Evolutionary conservation across 92 coral and sea anemone genomes (phyloP).

Genomic region (Epizoanthus ramosus): DNA sequence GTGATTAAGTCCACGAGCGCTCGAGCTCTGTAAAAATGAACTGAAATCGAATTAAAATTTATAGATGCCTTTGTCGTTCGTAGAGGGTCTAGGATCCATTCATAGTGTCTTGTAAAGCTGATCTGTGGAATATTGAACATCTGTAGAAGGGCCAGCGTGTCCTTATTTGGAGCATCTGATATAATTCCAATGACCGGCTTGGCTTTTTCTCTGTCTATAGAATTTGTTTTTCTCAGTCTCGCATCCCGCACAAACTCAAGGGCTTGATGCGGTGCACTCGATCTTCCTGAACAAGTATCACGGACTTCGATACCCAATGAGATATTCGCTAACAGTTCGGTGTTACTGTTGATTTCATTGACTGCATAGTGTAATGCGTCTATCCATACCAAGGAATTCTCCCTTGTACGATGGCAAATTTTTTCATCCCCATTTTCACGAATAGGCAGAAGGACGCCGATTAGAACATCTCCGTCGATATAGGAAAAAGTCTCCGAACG

Average conservation of each 20-base stretch:
- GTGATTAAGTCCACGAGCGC: conserved; percentile 70
- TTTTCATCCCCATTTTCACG: conserved; percentile 42
- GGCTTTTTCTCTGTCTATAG: background rate
- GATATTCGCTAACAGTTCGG: conserved; percentile 40
- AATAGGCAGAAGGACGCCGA: conserved; percentile 77
- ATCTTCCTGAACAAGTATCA: conserved; percentile 63
- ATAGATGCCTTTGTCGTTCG: conserved; percentile 4
- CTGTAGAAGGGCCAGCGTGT: conserved; percentile 58
- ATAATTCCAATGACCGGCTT: conserved; percentile 62
- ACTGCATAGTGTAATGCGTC: conserved; percentile 67
- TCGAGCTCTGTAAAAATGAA: conserved; percentile 65
- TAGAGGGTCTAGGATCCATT: background rate
- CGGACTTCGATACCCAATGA: conserved; percentile 63
- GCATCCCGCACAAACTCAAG: conserved; percentile 57
- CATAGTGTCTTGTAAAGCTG: conserved; percentile 34
- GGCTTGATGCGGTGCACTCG: conserved; percentile 64
- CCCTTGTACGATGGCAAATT: conserved; percentile 38
- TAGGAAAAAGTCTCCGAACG: background rate
- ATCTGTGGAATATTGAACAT: conserved; percentile 78
- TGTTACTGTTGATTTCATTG: conserved; percentile 52
- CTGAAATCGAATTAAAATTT: conserved; percentile 59
- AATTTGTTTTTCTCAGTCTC: background rate
- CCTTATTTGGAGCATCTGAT: conserved; percentile 55
- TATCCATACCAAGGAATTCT: conserved; percentile 52
- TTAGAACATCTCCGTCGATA: conserved; percentile 50